Base-by-base conservation (phyloP, 1,140 invertebrate species). In the Ceratitis capitata region DNA sequence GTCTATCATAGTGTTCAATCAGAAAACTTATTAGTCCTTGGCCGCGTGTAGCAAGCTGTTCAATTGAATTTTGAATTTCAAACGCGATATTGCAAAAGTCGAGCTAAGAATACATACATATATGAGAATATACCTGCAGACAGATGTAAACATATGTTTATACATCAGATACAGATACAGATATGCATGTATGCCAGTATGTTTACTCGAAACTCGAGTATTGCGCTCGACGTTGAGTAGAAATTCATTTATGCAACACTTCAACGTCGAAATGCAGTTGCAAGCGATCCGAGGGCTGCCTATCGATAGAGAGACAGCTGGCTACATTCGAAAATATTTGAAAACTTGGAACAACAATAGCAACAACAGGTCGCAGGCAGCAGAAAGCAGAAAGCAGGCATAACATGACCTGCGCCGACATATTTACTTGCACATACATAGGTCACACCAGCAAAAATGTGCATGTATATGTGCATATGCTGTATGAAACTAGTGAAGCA, bases 361-460 rank as follows among this genome's bases (percentile, higher is more conserved):
- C 29, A 61, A 61, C 56, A 61, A 56, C 51, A n/a, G n/a, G n/a
- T 19, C 51, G 51, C n/a, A n/a, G 19, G 6, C 29, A 78, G 3
- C 16, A 6, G 61, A 53, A 53, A 19, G 16, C 32, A 6, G 61
- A 5, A n/a, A n/a, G n/a, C n/a, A 39, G 64, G 69, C 32, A 19
- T 3, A 42, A 23, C 39, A 19, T 78, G 42, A 78, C 42, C 69
- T 45, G 42, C 4, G 16, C 39, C 19, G 23, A 42, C n/a, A 78
- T 78, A 78, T 78, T 78, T 35, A 42, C 69, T 78, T 45, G 39
- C 69, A 26, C 39, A 78, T 45, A n/a, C 69, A 26, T n/a, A 78
- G 12, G 19, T n/a, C 69, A 47, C 6, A 12, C 42, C 39, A 35
- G 4, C 69, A 78, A 78, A 19, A n/a, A n/a, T n/a, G n/a, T n/a